phyloP scores from a whole-genome alignment of 1,140 invertebrate species.

The Pachyrhynchus sulphureomaculatus region DNA sequence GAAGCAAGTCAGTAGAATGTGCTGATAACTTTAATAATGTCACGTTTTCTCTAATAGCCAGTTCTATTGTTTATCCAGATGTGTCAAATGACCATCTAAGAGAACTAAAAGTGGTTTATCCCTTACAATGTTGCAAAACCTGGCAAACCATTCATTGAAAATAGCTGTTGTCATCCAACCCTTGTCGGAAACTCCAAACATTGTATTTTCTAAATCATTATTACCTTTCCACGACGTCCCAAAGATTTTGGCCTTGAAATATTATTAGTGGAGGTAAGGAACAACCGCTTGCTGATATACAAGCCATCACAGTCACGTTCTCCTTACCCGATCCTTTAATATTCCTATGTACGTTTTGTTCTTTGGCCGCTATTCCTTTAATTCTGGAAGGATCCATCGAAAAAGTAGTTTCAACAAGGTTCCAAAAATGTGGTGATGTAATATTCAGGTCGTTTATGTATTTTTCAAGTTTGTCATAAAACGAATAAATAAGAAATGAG shows the following conservation, averaged over 20 bases:
- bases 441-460: background rate
- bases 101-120: background rate
- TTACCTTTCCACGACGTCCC: background rate
- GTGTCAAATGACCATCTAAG: background rate
- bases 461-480: background rate
- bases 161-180: background rate
- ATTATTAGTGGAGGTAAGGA: conserved; percentile 22
- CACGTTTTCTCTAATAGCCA: background rate
- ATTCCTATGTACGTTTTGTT: conserved; percentile 9
- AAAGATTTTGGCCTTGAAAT: conserved; percentile 14
- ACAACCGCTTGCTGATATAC: conserved; percentile 1
- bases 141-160: background rate
- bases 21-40: background rate
- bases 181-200: background rate
- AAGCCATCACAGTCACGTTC: conserved; percentile 16
- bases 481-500: background rate
- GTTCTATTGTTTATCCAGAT: background rate
- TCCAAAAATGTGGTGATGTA: background rate
- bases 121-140: background rate
- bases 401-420: conserved; percentile 18
- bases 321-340: conserved; percentile 12
- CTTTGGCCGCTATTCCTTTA: conserved; percentile 3
- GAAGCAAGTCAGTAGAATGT: background rate
- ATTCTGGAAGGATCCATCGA: background rate
- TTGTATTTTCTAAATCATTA: background rate